Percentiles rank a stretch among this genome's conserved stretches.
These are phyloP conservation scores for Echinarachnius parma DNA, from an alignment of 53 echinoderm and acorn worm species.

Conservation along the genomic window DNA sequence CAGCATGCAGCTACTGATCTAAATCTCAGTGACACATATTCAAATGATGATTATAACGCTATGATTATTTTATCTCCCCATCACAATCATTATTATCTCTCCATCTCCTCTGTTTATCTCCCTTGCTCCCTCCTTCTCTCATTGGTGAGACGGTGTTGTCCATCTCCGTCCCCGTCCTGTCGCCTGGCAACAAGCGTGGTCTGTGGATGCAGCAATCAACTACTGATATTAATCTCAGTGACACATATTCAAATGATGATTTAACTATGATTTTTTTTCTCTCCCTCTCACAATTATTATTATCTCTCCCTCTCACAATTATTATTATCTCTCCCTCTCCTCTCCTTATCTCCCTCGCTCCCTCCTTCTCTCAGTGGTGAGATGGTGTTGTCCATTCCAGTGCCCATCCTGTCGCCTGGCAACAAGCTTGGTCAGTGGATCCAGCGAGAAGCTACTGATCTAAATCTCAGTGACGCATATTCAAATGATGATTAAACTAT, in stretches of 20 bases:
- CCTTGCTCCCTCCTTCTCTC: neutral
- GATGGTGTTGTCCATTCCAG: conserved; percentile 82
- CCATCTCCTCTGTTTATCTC: neutral
- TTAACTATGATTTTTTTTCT: no score
- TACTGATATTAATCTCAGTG: conserved; percentile 65
- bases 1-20: conserved; percentile 79
- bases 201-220: conserved; percentile 70
- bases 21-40: conserved; percentile 80
- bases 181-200: conserved; percentile 53
- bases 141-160: conserved; percentile 85
- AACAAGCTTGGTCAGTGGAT: conserved; percentile 79
- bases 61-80: no score
- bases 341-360: neutral
- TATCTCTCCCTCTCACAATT: neutral
- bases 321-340: neutral
- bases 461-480: conserved; percentile 81
- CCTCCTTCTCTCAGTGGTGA: conserved; percentile 57
- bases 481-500: conserved; percentile 82
- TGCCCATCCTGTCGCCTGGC: conserved; percentile 66
- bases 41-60: conserved; percentile 66
- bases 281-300: no score
- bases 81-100: no score
- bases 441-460: conserved; percentile 70
- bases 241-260: conserved; percentile 65
- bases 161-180: conserved; percentile 68